Evolutionary conservation across 92 coral and sea anemone species (phyloP).

Genomic region (Pocillopora meandrina): DNA sequence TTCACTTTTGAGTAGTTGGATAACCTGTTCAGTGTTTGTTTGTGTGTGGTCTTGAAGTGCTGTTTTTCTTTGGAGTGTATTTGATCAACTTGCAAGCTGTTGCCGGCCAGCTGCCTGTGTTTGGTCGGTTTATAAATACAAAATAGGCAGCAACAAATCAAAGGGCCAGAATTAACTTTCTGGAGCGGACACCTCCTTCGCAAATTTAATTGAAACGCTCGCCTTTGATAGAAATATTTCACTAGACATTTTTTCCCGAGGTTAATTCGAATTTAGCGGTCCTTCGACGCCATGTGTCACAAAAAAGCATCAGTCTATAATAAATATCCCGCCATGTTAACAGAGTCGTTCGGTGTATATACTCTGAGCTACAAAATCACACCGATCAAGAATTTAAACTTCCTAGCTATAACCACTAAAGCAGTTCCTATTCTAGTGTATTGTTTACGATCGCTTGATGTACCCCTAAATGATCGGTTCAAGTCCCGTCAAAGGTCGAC

Average conservation of each 20-base stretch:
- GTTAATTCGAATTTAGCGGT: neutral
- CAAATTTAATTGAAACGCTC: too few relatives aligned
- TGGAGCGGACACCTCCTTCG: too few relatives aligned
- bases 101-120: too few relatives aligned
- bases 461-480: neutral
- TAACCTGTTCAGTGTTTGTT: neutral
- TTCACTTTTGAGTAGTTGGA: neutral
- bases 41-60: neutral
- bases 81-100: too few relatives aligned
- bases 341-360: neutral
- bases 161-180: too few relatives aligned
- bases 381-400: neutral
- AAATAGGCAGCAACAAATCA: too few relatives aligned
- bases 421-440: neutral
- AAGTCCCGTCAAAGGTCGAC: conserved; percentile 5
- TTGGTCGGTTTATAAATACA: too few relatives aligned
- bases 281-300: too few relatives aligned
- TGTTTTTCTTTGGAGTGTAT: too few relatives aligned
- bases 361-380: neutral
- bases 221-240: too few relatives aligned
- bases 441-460: neutral
- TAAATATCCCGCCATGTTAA: neutral
- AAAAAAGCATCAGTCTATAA: neutral
- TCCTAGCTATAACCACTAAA: neutral
- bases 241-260: neutral